Percentiles rank a stretch among this genome's conserved stretches.
phyloP scores from a whole-genome alignment of 2,888 invertebrate genomes.

The Drosophila mayaguana region DNA sequence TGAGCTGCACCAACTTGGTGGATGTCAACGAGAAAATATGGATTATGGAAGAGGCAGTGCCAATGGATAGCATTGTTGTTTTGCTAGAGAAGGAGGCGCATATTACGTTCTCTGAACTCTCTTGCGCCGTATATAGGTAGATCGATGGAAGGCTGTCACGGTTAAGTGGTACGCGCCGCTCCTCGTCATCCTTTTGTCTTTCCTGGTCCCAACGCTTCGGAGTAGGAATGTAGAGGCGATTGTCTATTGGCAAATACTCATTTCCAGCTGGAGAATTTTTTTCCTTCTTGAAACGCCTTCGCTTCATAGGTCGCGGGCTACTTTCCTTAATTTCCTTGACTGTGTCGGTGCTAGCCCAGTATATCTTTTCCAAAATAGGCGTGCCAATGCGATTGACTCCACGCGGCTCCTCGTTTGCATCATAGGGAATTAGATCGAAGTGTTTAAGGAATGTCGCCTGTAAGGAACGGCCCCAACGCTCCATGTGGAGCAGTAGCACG shows the following conservation, averaged over 20 bases:
- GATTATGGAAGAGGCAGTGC: conserved; percentile 43
- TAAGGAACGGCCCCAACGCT: conserved; percentile 26
- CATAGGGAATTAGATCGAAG: conserved; percentile 19
- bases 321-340: conserved; percentile 27
- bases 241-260: conserved; percentile 24
- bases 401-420: not conserved
- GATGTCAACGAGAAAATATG: conserved; percentile 50
- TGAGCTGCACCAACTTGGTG: conserved; percentile 54
- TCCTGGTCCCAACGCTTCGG: conserved; percentile 52
- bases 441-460: conserved; percentile 36
- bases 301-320: conserved; percentile 6
- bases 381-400: conserved; percentile 21
- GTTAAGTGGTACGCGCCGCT: conserved; percentile 40
- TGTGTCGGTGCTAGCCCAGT: conserved; percentile 27
- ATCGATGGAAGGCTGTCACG: conserved; percentile 45
- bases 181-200: conserved; percentile 47
- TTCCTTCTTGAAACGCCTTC: conserved; percentile 38
- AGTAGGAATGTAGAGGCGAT: conserved; percentile 42
- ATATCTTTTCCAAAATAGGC: conserved; percentile 23
- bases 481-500: not conserved
- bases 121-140: conserved; percentile 45
- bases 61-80: conserved; percentile 48
- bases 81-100: conserved; percentile 57
- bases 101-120: conserved; percentile 31
- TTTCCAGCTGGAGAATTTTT: conserved; percentile 24